These are phyloP conservation scores for Unio delphinus DNA, from an alignment of 2,888 invertebrate species.

Conservation along the genomic window DNA sequence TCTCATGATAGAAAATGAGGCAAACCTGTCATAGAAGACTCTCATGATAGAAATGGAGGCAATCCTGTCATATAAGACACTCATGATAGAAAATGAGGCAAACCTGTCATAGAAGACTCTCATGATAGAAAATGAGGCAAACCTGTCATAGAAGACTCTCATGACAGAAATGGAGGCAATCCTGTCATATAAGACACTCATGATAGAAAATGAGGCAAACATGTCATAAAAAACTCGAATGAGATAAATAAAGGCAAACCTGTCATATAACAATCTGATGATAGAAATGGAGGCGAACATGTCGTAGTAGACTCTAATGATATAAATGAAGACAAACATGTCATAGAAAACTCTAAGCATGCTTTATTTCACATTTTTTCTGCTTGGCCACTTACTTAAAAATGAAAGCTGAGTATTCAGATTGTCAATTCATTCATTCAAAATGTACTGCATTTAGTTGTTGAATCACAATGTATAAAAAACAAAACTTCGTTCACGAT, in stretches of 20 bases:
- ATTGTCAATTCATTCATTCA: constrained; percentile 25
- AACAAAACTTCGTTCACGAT: constrained; percentile 20
- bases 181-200: background rate
- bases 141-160: no score
- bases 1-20: no score
- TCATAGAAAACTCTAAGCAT: constrained; percentile 8
- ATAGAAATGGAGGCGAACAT: constrained; percentile 12
- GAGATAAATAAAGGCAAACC: no score
- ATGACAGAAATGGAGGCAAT: no score
- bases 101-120: no score
- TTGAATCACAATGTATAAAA: constrained; percentile 12
- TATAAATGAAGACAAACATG: no score
- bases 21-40: no score
- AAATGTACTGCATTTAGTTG: constrained; percentile 14
- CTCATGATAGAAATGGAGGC: constrained; percentile 17
- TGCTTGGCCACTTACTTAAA: constrained; percentile 19
- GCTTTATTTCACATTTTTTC: background rate
- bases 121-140: no score
- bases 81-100: no score
- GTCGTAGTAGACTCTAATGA: no score
- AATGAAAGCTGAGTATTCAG: constrained; percentile 9
- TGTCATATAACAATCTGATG: background rate
- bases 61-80: no score
- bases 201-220: constrained; percentile 16
- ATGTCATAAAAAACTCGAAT: background rate